A percentile compares a stretch with the other conserved stretches of the same genome.
Conservation (phyloP, 2,888 invertebrate species). For the Pyrocoelia pectoralis region DNA sequence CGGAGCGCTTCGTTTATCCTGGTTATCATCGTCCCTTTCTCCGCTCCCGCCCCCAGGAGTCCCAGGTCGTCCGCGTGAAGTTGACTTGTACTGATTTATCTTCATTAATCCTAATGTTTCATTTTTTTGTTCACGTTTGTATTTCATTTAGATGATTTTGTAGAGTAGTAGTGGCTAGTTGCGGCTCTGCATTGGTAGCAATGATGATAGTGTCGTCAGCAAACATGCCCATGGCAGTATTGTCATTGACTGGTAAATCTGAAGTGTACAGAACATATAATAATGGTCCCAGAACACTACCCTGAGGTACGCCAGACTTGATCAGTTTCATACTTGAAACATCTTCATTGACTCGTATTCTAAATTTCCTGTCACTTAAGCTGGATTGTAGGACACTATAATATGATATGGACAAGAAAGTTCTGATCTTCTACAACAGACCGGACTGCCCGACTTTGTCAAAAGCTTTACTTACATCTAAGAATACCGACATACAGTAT, state of each 20-base stretch:
- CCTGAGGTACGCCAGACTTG: no score
- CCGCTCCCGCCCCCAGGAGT: no score
- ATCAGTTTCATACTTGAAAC: conserved; percentile 15
- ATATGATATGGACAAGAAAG: conserved; percentile 3
- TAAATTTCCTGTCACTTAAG: conserved; percentile 4
- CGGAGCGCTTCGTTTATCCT: no score
- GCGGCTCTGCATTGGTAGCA: not conserved
- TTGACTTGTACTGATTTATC: conserved; percentile 5
- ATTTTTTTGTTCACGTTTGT: not conserved
- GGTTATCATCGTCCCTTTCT: no score
- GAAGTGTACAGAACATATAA: conserved; percentile 15
- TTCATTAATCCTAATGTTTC: conserved; percentile 2
- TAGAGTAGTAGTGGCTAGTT: conserved; percentile 5
- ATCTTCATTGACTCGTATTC: conserved; percentile 14
- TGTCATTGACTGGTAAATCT: no score
- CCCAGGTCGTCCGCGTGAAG: no score
- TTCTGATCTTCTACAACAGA: conserved; percentile 12
- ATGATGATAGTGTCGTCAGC: conserved; percentile 13
- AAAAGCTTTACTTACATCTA: no score
- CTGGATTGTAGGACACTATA: not conserved
- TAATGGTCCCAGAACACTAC: conserved; percentile 8
- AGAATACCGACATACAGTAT: no score
- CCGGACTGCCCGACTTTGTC: conserved; percentile 14
- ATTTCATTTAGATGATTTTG: conserved; percentile 11
- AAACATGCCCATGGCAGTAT: conserved; percentile 11